Conservation (phyloP, 2,888 invertebrate genomes). For the Scotopteryx bipunctaria region DNA sequence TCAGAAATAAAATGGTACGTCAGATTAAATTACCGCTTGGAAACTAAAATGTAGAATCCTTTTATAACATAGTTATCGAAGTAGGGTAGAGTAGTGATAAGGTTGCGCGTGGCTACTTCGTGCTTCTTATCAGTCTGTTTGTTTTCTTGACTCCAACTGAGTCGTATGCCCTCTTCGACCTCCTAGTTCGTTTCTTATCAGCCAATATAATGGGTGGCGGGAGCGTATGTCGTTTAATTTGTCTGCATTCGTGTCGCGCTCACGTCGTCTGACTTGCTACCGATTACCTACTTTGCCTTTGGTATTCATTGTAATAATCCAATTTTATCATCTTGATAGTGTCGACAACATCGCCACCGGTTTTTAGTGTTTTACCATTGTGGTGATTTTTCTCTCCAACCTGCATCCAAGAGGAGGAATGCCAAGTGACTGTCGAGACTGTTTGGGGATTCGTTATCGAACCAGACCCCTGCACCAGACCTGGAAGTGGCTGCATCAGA, state of each 20-base stretch:
- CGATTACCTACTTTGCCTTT: slow-evolving; percentile 16
- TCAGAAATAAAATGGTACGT: slow-evolving; percentile 10
- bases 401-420: slow-evolving; percentile 83
- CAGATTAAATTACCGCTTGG: slow-evolving; percentile 21
- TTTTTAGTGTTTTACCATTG: slow-evolving; percentile 49
- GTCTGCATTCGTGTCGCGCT: slow-evolving; percentile 61
- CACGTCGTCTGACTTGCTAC: slow-evolving; percentile 24
- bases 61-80: slow-evolving; percentile 36
- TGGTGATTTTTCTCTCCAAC: slow-evolving; percentile 73
- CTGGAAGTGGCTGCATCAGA: slow-evolving; percentile 97
- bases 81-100: slow-evolving; percentile 54
- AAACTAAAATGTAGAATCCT: slow-evolving; percentile 29
- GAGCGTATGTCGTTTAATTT: slow-evolving; percentile 67
- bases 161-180: slow-evolving; percentile 80
- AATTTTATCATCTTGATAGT: slow-evolving; percentile 11
- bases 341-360: slow-evolving; percentile 27
- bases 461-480: slow-evolving; percentile 95
- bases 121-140: slow-evolving; percentile 77
- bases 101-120: slow-evolving; percentile 70
- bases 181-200: slow-evolving; percentile 72
- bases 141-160: slow-evolving; percentile 64
- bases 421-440: slow-evolving; percentile 89
- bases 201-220: slow-evolving; percentile 76
- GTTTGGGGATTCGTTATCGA: slow-evolving; percentile 94
- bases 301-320: slow-evolving; percentile 24